Conservation (phyloP, 2,888 invertebrate species). For the Halictus quadricinctus region DNA sequence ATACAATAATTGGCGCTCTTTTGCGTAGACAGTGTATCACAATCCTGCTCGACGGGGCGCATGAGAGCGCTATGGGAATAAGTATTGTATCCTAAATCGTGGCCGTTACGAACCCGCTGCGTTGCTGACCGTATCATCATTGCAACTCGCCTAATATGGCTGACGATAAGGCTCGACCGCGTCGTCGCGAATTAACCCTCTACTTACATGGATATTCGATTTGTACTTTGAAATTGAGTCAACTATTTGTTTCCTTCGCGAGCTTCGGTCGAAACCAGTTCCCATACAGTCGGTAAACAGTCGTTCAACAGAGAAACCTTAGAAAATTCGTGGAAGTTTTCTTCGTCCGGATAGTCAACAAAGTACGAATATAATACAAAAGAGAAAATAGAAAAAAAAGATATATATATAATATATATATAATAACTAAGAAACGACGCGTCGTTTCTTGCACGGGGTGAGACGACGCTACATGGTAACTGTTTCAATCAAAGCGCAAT, state of each 20-base stretch:
- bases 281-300: slow-evolving; percentile 25
- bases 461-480: slow-evolving; percentile 28
- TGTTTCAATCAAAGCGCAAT: slow-evolving; percentile 53
- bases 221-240: slow-evolving; percentile 70
- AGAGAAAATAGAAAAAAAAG: neutral
- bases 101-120: slow-evolving; percentile 65
- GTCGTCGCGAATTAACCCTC: slow-evolving; percentile 51
- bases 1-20: neutral
- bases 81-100: slow-evolving; percentile 33
- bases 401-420: neutral
- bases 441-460: neutral
- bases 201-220: slow-evolving; percentile 61
- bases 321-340: neutral
- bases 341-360: neutral
- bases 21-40: neutral
- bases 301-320: slow-evolving; percentile 3
- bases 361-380: neutral
- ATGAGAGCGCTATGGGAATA: slow-evolving; percentile 1
- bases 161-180: slow-evolving; percentile 57
- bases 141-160: slow-evolving; percentile 71
- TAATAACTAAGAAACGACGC: neutral
- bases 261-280: slow-evolving; percentile 46
- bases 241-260: slow-evolving; percentile 60
- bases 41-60: neutral
- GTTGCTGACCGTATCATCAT: slow-evolving; percentile 69